These are phyloP conservation scores for Eledona agricola DNA, from an alignment of 2,888 invertebrate genomes.

Conservation along the genomic window DNA sequence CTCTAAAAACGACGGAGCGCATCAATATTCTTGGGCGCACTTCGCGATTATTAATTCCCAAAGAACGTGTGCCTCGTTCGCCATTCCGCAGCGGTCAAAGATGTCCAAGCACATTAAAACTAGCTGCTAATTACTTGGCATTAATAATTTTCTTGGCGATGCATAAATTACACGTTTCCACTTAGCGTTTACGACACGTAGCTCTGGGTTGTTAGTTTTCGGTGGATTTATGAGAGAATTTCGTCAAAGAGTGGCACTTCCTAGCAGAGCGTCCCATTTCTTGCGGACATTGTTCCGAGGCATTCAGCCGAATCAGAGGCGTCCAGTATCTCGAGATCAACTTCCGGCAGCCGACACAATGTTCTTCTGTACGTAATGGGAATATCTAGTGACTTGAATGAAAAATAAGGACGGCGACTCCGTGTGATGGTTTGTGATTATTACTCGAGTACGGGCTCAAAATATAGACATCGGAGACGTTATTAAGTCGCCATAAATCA, in stretches of 20 bases:
- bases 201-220: slow-evolving; percentile 14
- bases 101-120: slow-evolving; percentile 35
- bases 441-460: too few species aligned
- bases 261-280: slow-evolving; percentile 4
- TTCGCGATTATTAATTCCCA: slow-evolving; percentile 27
- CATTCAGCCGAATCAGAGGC: slow-evolving; percentile 27
- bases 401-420: slow-evolving; percentile 2
- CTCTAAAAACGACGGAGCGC: too few species aligned
- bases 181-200: slow-evolving; percentile 23
- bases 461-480: too few species aligned
- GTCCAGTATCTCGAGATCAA: slow-evolving; percentile 26
- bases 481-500: too few species aligned
- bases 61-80: slow-evolving; percentile 30
- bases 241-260: too few species aligned
- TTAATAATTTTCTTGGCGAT: slow-evolving; percentile 34
- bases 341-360: slow-evolving; percentile 28
- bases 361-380: slow-evolving; percentile 9
- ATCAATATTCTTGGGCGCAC: too few species aligned
- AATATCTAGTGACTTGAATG: slow-evolving; percentile 3
- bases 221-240: too few species aligned
- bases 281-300: slow-evolving; percentile 22
- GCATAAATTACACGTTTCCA: slow-evolving; percentile 34
- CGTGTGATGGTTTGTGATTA: too few species aligned
- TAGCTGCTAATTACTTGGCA: slow-evolving; percentile 35
- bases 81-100: slow-evolving; percentile 23